phyloP scores from a whole-genome alignment of 2,888 invertebrate genomes.

The Parascotia fuliginaria region DNA sequence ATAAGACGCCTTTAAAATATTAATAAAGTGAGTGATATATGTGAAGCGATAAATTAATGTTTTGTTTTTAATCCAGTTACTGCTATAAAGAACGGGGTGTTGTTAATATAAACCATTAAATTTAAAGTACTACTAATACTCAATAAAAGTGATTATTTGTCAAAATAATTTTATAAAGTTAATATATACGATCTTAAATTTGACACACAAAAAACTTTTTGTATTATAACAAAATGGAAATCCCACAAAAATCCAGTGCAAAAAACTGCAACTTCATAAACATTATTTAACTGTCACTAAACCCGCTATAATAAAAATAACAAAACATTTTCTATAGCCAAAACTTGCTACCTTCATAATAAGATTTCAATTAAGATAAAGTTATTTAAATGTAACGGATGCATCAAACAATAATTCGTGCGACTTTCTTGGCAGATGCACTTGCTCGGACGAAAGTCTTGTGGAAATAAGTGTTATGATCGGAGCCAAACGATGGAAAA shows the following conservation, averaged over 20 bases:
- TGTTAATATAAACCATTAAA: too few species aligned
- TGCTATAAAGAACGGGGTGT: too few species aligned
- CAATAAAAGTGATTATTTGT: too few species aligned
- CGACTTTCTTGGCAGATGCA: conserved; percentile 67
- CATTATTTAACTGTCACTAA: not conserved
- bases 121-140: too few species aligned
- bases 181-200: too few species aligned
- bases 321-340: conserved; percentile 23
- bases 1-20: too few species aligned
- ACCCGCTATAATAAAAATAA: conserved; percentile 6
- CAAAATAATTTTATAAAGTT: too few species aligned
- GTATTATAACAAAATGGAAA: not conserved
- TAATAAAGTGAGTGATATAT: too few species aligned
- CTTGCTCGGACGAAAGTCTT: conserved; percentile 43
- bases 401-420: conserved; percentile 66
- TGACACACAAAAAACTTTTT: too few species aligned
- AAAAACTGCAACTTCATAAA: not conserved
- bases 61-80: too few species aligned
- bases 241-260: not conserved
- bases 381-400: conserved; percentile 67
- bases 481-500: conserved; percentile 55
- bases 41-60: too few species aligned
- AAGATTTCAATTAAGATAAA: conserved; percentile 72
- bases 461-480: conserved; percentile 51
- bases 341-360: conserved; percentile 42